A percentile compares a stretch with the other conserved stretches of the same genome.
Evolutionary conservation across 2,797 vertebrate genomes (phyloP).

Genomic region (Melanotaenia nigrans): DNA sequence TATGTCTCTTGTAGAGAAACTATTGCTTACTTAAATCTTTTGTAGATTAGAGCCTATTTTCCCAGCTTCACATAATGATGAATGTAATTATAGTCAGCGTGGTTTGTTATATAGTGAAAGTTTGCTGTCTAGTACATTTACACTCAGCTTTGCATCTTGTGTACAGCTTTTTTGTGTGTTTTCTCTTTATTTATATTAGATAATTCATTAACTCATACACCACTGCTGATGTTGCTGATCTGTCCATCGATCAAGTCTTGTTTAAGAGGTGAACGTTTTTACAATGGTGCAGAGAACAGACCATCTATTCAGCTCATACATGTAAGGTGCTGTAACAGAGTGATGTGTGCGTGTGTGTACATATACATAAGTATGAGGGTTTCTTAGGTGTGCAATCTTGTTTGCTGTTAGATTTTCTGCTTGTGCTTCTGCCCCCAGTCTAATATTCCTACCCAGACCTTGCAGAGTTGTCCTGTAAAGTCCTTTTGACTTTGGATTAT

Average conservation of each 20-base stretch:
- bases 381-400: conserved; percentile 47
- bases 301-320: conserved; percentile 35
- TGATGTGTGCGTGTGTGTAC: conserved; percentile 32
- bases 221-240: conserved; percentile 18
- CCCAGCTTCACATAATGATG: conserved; percentile 61
- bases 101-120: conserved; percentile 56
- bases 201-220: conserved; percentile 25
- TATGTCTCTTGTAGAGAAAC: conserved; percentile 61
- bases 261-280: conserved; percentile 42
- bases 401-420: conserved; percentile 38
- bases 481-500: conserved; percentile 5
- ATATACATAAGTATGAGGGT: conserved; percentile 38
- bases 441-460: conserved; percentile 10
- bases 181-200: conserved; percentile 41
- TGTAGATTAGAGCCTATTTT: conserved; percentile 68
- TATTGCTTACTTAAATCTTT: conserved; percentile 51
- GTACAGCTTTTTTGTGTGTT: conserved; percentile 41
- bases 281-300: conserved; percentile 60
- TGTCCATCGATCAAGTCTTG: conserved; percentile 26
- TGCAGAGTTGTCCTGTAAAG: conserved; percentile 33
- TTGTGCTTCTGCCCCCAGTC: conserved; percentile 33
- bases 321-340: conserved; percentile 69
- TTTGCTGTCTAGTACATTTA: conserved; percentile 53
- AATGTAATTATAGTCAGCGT: conserved; percentile 73
- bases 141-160: conserved; percentile 44